These are phyloP conservation scores for Triplophysa tibetana DNA, from an alignment of 2,113 vertebrate species.

Conservation along the genomic window DNA sequence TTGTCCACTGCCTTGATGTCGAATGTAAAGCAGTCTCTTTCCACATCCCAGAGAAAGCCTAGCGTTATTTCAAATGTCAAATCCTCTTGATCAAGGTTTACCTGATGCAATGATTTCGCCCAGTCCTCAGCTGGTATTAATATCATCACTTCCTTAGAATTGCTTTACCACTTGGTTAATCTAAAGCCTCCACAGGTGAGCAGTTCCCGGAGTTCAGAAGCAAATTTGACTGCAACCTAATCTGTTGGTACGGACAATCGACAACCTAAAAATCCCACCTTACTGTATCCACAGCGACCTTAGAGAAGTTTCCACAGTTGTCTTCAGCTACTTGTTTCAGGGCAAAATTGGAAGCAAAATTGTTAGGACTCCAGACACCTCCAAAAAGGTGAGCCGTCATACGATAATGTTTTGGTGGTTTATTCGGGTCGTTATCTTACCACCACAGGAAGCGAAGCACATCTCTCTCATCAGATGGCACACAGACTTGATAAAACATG, in stretches of 20 bases:
- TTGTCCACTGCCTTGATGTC: background rate
- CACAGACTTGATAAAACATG: too few species aligned
- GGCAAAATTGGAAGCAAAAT: too few species aligned
- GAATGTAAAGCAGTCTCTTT: constrained; percentile 29
- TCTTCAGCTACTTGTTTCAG: background rate
- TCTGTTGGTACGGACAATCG: background rate
- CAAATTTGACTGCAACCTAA: background rate
- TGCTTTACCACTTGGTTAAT: constrained; percentile 4
- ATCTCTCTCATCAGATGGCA: too few species aligned
- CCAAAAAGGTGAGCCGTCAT: too few species aligned
- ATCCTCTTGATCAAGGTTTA: background rate
- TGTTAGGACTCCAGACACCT: too few species aligned
- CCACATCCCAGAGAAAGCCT: background rate
- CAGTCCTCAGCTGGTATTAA: background rate
- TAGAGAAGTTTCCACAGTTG: too few species aligned
- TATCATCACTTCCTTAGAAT: too few species aligned
- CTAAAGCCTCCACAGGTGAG: background rate
- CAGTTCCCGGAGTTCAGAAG: background rate
- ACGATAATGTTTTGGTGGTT: too few species aligned
- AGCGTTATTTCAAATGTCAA: background rate
- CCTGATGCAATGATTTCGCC: background rate
- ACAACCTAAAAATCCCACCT: background rate
- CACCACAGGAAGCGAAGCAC: too few species aligned
- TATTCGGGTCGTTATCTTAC: too few species aligned
- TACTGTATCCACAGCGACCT: too few species aligned